Evolutionary conservation across 2,113 vertebrate genomes (phyloP), one percentile per base, ranked within the genome.

Genomic region (Rhinogobius similis): DNA sequence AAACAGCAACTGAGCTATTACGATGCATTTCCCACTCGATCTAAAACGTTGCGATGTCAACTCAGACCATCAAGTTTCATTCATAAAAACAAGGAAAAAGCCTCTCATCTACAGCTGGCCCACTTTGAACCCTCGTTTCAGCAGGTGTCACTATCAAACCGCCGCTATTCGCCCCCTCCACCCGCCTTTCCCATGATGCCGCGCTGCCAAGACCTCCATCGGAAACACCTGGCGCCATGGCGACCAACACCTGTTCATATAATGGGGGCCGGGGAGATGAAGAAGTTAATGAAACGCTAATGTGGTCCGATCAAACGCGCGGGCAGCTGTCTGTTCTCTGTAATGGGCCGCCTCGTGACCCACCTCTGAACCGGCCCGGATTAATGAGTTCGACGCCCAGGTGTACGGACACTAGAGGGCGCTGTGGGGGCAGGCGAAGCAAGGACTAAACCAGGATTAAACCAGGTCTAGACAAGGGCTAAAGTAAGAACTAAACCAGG

Each of bases 231-330:
- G 86, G 84, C 78, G 27, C 75, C 77, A 79, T 65, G 72, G 77
- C 56, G 80, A 79, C 80, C 75, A 73, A 80, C 87, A 88, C 83
- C 86, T 86, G 86, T 84, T 79, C 78, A 56, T 69, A 66, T 89
- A 78, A 90, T 90, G 82, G 65, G 71, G 84, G 67, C 81, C 79
- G 72, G 61, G 68, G 62, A 86, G 78, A 86, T 78, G 67, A 82
- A 72, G 73, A 82, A 70, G 63, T 80, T 77, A 72, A 85, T 75
- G 74, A 87, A 78, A 85, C 48, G 74, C 67, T 82, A 79, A 86
- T 83, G 76, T 82, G 79, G 78, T 62, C 75, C 78, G 74, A 78
- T 88, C 68, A 70, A 75, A 73, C 16, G 70, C 55, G 50, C 62
- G 1, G 59, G 53, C 75, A 81, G 78, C 83, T 80, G 79, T 68